A percentile compares a stretch with the other conserved stretches of the same genome.
Evolutionary conservation across 2,797 vertebrate species (phyloP).

Genomic region (Tarsius wallacei): DNA sequence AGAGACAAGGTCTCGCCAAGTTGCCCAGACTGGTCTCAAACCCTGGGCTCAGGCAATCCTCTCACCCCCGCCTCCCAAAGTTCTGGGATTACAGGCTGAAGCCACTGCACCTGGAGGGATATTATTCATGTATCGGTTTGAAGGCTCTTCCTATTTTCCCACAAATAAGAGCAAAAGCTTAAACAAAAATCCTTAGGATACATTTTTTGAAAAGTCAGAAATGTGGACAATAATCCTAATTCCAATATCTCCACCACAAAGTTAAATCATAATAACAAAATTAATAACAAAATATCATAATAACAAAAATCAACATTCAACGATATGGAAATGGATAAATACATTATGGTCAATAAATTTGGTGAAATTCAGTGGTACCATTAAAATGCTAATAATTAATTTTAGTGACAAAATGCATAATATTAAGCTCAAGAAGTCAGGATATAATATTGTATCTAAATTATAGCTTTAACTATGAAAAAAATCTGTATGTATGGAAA

Average conservation of each 20-base stretch:
- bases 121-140: not conserved
- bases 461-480: not conserved
- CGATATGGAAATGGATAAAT: not conserved
- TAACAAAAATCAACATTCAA: not conserved
- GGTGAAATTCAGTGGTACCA: not conserved
- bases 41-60: too few species aligned
- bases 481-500: not conserved
- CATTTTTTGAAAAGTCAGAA: conserved; percentile 7
- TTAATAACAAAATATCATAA: not conserved
- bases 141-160: not conserved
- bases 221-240: not conserved
- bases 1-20: too few species aligned
- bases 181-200: not conserved
- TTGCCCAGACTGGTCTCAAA: too few species aligned
- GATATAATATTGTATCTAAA: not conserved
- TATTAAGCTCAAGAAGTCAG: conserved; percentile 33
- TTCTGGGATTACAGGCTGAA: too few species aligned
- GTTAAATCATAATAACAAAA: not conserved
- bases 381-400: not conserved
- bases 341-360: not conserved
- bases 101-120: not conserved
- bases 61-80: too few species aligned
- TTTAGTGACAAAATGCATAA: not conserved
- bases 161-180: not conserved
- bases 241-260: conserved; percentile 19